phyloP scores from a whole-genome alignment of 2,888 invertebrate genomes.

The Leptopterna dolabrata region DNA sequence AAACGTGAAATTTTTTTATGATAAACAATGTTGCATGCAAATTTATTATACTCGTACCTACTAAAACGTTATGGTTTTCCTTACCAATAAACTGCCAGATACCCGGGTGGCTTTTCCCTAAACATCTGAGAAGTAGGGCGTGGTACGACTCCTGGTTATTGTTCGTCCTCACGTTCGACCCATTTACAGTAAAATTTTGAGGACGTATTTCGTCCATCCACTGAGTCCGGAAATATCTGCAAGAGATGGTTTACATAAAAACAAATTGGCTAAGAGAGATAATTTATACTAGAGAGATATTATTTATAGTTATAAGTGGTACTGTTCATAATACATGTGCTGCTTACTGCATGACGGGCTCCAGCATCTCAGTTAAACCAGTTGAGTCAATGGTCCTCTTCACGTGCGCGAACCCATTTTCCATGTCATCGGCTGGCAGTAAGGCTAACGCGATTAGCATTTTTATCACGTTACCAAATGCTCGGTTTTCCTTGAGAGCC shows the following conservation, averaged over 20 bases:
- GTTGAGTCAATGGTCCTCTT: neutral
- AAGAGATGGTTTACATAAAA: neutral
- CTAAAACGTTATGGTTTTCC: neutral
- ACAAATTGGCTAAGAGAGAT: neutral
- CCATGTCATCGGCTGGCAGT: neutral
- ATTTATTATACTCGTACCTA: neutral
- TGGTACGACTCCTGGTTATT: slow-evolving; percentile 16
- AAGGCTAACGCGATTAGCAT: neutral
- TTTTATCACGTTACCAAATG: neutral
- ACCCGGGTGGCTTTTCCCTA: neutral
- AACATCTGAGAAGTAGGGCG: slow-evolving; percentile 18
- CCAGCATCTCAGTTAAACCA: neutral
- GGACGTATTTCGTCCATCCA: neutral
- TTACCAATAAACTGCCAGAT: slow-evolving; percentile 28
- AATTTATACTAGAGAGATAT: neutral
- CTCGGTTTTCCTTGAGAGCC: neutral
- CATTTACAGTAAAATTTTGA: neutral
- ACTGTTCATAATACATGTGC: neutral
- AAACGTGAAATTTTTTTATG: neutral
- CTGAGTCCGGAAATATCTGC: neutral
- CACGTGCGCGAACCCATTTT: neutral
- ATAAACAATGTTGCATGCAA: neutral
- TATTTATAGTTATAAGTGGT: neutral
- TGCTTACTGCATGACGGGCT: neutral
- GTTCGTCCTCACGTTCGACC: neutral